phyloP scores from a whole-genome alignment of 2,113 vertebrate species.

The Oreotrochilus melanogaster region DNA sequence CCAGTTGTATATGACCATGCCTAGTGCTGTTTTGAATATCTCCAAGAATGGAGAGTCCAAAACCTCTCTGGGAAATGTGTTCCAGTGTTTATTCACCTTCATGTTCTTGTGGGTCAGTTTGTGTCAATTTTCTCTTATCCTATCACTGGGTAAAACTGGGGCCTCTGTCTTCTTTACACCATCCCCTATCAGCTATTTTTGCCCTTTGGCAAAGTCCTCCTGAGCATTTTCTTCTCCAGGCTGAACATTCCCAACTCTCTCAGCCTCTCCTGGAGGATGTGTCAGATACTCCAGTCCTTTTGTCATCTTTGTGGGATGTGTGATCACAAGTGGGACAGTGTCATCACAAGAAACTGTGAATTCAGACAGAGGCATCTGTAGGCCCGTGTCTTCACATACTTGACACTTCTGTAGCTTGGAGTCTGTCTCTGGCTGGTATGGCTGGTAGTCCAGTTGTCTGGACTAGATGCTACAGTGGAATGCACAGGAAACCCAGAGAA shows the following conservation, averaged over 20 bases:
- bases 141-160: background rate
- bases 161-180: background rate
- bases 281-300: background rate
- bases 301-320: slow-evolving; percentile 7
- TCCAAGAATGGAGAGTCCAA: background rate
- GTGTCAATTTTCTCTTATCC: background rate
- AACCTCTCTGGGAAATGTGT: background rate
- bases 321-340: background rate
- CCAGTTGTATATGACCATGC: background rate
- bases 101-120: background rate
- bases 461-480: background rate
- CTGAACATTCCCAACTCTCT: background rate
- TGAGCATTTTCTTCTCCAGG: background rate
- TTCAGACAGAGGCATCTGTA: background rate
- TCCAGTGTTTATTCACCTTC: background rate
- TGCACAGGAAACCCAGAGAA: background rate
- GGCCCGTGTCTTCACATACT: background rate
- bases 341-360: background rate
- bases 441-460: background rate
- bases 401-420: background rate
- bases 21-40: background rate
- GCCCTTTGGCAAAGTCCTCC: background rate
- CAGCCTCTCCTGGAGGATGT: background rate
- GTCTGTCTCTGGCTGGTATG: background rate
- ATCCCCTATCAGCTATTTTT: background rate